Percentiles rank a stretch among this genome's conserved stretches.
Evolutionary conservation across 2,888 invertebrate species (phyloP).

Genomic region (Lasioglossum calceatum): DNA sequence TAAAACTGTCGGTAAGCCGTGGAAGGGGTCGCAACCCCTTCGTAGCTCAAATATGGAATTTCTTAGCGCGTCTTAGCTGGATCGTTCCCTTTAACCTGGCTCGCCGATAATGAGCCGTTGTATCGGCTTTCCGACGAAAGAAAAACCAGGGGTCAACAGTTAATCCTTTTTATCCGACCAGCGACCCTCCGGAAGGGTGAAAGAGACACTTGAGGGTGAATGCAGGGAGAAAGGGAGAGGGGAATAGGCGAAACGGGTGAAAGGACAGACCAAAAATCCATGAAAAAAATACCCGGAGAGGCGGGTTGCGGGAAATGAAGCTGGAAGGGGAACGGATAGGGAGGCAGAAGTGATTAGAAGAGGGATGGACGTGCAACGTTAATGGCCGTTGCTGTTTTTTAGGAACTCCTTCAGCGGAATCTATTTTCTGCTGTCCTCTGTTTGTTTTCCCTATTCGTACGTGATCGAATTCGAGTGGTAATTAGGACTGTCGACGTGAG

Average conservation of each 20-base stretch:
- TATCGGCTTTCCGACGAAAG: slow-evolving; percentile 62
- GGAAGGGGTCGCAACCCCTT: not conserved
- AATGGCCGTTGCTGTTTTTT: slow-evolving; percentile 55
- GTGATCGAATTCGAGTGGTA: slow-evolving; percentile 5
- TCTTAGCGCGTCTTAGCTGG: slow-evolving; percentile 35
- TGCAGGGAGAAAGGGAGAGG: not conserved
- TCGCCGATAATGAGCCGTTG: slow-evolving; percentile 63
- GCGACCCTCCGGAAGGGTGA: not conserved
- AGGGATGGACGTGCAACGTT: slow-evolving; percentile 36
- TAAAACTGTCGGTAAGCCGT: slow-evolving; percentile 10
- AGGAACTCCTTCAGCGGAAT: slow-evolving; percentile 30
- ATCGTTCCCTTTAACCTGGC: slow-evolving; percentile 39
- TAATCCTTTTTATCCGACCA: slow-evolving; percentile 67
- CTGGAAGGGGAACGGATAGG: not conserved
- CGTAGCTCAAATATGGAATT: slow-evolving; percentile 52
- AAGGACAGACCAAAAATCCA: slow-evolving; percentile 13
- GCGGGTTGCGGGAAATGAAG: not conserved
- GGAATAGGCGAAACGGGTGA: not conserved
- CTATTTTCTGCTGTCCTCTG: not conserved
- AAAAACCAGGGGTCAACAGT: slow-evolving; percentile 48
- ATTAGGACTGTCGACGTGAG: not conserved
- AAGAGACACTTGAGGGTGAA: not conserved
- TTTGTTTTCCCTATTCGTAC: not conserved
- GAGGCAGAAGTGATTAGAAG: slow-evolving; percentile 23
- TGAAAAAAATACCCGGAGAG: slow-evolving; percentile 20